phyloP scores from a whole-genome alignment of 2,888 invertebrate genomes.

The Homarus gammarus region DNA sequence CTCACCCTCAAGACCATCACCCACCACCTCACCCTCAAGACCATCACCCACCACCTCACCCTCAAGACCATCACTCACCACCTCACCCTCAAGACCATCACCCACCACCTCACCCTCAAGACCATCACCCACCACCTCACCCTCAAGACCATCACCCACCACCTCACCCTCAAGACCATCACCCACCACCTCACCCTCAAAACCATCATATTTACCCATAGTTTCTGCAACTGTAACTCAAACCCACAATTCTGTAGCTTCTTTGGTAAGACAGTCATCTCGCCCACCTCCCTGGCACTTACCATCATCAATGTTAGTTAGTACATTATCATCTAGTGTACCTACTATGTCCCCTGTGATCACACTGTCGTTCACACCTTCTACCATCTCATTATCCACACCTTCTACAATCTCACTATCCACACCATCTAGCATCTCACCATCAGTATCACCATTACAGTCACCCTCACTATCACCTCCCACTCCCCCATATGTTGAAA shows the following conservation, averaged over 20 bases:
- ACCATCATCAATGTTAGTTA: constrained; percentile 1
- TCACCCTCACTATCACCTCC: constrained; percentile 33
- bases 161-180: not conserved
- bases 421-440: constrained; percentile 9
- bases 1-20: not conserved
- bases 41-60: not conserved
- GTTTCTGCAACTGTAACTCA: not conserved
- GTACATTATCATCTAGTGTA: not conserved
- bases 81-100: constrained; percentile 4
- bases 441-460: constrained; percentile 16
- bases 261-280: not conserved
- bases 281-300: not conserved
- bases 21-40: not conserved
- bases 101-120: not conserved
- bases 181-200: not conserved
- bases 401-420: constrained; percentile 26
- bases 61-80: not conserved
- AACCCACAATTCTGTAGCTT: not conserved
- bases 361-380: not conserved
- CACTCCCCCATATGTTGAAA: constrained; percentile 6
- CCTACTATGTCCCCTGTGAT: not conserved
- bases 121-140: not conserved
- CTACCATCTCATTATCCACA: not conserved
- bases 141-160: not conserved
- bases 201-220: constrained; percentile 22